Evolutionary conservation across 2,113 vertebrate genomes (phyloP), one percentile per base, ranked within the genome.

Genomic region (Lanius collurio): DNA sequence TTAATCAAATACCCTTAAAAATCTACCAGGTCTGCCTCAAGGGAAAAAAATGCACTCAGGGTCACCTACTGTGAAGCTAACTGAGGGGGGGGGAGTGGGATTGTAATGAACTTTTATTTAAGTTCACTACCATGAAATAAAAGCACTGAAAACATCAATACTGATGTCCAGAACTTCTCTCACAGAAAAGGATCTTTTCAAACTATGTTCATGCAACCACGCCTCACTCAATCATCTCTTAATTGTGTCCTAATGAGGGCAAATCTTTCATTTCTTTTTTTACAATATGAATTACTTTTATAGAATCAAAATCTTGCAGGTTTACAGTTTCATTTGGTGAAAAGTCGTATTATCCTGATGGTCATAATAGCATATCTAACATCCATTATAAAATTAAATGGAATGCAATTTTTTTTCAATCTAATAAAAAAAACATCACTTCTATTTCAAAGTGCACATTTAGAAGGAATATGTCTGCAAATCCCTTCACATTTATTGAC

Each of bases 11-110:
- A 64, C 14, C 41, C 65, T 56, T 75, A 71, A 68, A 82, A 44
- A 44, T 44, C 65, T 60, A 75, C 60, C 42, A 87, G 39, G 52
- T 91, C 64, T 87, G 21, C 39, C 39, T 91, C 80, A 75, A 77
- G 65, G 74, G 35, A 56, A 52, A 74, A 86, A 86, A 94, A 75
- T 39, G 47, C 46, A 87, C 15, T 83, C 39, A 12, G 7, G 27
- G 39, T 87, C 68, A 89, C 46, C 39, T 84, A 39, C 47, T 70
- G 15, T 69, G 69, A 75, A 56, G 47, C 26, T 88, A 64, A 87
- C 23, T 69, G 11, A 6, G 6, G 47, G 6, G 8, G 8, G 10
- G 10, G 11, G 8, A 26, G 5, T 0, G 15, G 7, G 6, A 1
- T 5, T 52, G 10, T 49, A 87, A 82, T 35, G 52, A 88, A 62